Conservation (phyloP, 2,888 invertebrate species). For the Notodonta ziczac region DNA sequence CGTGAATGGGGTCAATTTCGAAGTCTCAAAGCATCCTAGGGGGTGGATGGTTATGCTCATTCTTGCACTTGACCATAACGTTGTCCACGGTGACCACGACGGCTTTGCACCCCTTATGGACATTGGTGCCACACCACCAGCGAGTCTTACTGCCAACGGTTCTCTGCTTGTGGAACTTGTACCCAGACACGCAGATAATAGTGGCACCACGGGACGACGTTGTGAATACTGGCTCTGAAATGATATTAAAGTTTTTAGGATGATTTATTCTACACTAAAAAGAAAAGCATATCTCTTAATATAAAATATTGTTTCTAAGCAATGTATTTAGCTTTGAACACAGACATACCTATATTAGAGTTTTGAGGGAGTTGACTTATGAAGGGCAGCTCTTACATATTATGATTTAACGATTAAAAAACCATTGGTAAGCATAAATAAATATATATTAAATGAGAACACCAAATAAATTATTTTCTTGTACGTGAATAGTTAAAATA, state of each 20-base stretch:
- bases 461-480: too few species aligned
- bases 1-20: too few species aligned
- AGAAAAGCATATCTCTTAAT: too few species aligned
- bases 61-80: slow-evolving; percentile 38
- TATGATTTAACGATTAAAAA: too few species aligned
- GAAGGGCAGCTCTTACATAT: too few species aligned
- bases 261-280: not conserved
- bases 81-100: slow-evolving; percentile 41
- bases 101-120: slow-evolving; percentile 44
- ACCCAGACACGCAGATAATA: slow-evolving; percentile 41
- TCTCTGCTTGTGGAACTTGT: slow-evolving; percentile 50
- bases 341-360: too few species aligned
- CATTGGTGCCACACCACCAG: slow-evolving; percentile 52
- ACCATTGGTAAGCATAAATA: too few species aligned
- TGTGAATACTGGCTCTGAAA: slow-evolving; percentile 16
- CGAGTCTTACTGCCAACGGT: slow-evolving; percentile 31
- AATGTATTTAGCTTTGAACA: too few species aligned
- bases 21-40: not conserved
- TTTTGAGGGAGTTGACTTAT: too few species aligned
- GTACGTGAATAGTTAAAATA: too few species aligned
- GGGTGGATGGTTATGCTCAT: slow-evolving; percentile 43
- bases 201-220: slow-evolving; percentile 22
- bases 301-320: too few species aligned
- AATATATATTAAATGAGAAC: too few species aligned
- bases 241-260: not conserved